Evolutionary conservation across 2,888 invertebrate species (phyloP).

Genomic region (Lamproptera curius): DNA sequence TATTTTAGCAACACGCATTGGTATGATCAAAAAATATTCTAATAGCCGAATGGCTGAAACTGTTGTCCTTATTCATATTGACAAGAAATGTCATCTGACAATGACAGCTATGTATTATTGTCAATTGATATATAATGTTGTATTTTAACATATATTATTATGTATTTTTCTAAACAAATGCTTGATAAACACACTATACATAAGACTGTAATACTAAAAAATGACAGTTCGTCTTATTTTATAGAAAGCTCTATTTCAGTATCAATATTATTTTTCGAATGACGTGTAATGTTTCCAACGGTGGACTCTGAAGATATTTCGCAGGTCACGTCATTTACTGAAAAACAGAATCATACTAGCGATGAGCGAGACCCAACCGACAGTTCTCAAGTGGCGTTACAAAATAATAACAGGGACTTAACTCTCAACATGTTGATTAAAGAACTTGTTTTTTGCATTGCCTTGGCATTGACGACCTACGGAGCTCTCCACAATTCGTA

Average conservation of each 20-base stretch:
- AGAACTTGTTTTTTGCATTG: conserved; percentile 81
- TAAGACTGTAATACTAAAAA: conserved; percentile 1
- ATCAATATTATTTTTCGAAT: conserved; percentile 56
- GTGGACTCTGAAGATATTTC: conserved; percentile 66
- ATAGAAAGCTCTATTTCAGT: conserved; percentile 34
- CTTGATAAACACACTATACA: conserved; percentile 6
- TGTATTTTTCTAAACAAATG: conserved; percentile 4
- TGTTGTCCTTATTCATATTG: no score
- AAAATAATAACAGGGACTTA: conserved; percentile 56
- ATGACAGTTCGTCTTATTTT: conserved; percentile 9
- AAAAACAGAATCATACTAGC: conserved; percentile 53
- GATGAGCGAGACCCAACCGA: conserved; percentile 58
- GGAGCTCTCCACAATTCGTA: conserved; percentile 86
- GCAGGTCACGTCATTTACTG: conserved; percentile 66
- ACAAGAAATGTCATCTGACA: no score
- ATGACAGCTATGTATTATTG: not conserved
- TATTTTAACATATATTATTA: conserved; percentile 16
- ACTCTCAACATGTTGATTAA: conserved; percentile 78
- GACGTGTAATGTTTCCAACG: conserved; percentile 78
- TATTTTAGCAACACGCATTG: no score
- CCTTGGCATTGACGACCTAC: conserved; percentile 81
- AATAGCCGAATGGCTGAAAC: no score
- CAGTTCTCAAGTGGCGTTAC: conserved; percentile 50
- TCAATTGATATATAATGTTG: conserved; percentile 13
- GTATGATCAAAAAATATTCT: no score